Evolutionary conservation across 2,888 invertebrate species (phyloP).

Genomic region (Leptothorax acervorum): DNA sequence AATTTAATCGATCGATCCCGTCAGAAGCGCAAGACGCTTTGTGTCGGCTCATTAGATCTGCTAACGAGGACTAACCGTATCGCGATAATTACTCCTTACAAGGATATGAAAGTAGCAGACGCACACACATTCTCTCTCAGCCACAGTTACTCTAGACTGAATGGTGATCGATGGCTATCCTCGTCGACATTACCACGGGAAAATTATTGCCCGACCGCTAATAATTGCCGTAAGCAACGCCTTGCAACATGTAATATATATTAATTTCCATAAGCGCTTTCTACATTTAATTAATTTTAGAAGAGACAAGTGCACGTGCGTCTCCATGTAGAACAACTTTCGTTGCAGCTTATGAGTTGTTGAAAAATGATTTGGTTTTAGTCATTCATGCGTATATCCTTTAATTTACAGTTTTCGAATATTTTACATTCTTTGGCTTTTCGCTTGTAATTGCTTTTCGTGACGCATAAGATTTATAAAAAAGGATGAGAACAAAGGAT

Average conservation of each 20-base stretch:
- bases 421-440: neutral
- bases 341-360: neutral
- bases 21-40: conserved; percentile 62
- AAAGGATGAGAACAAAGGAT: neutral
- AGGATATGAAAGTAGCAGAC: conserved; percentile 66
- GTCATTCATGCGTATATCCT: neutral
- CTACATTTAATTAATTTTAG: conserved; percentile 14
- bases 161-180: conserved; percentile 65
- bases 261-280: conserved; percentile 24
- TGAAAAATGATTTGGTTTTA: neutral
- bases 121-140: conserved; percentile 44
- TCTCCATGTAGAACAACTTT: neutral
- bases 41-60: conserved; percentile 64
- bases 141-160: conserved; percentile 34
- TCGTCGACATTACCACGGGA: conserved; percentile 36
- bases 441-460: neutral
- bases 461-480: neutral
- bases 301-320: neutral
- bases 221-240: conserved; percentile 55
- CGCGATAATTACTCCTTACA: conserved; percentile 78
- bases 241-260: conserved; percentile 3
- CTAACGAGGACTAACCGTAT: conserved; percentile 74
- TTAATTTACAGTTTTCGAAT: neutral
- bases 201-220: conserved; percentile 60
- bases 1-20: conserved; percentile 38